Evolutionary conservation across 2,113 vertebrate genomes (phyloP), one percentile per base, ranked within the genome.

Genomic region (Mola mola): DNA sequence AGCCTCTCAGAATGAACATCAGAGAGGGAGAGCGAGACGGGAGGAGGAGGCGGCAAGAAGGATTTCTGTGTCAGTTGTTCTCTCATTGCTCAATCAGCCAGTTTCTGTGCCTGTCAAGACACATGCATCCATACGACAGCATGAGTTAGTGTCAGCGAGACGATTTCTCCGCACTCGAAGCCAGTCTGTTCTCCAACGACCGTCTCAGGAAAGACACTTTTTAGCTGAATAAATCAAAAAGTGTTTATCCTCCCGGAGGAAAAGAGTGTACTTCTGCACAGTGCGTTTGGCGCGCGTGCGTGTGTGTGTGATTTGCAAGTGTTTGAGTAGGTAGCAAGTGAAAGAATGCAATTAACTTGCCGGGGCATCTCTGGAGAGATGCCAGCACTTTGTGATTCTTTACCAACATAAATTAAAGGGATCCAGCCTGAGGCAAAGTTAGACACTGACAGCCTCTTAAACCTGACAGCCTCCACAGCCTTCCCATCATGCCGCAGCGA

Each of bases 281-380:
- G 58, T 57, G 29, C 71, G 19, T 64, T 37, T 56, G 21, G 17
- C 17, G 2, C 10, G 34, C 8, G 33, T 33, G 48, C 37, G 28
- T 40, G 15, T 41, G 17, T 38, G n/a, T 43, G 17, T 25, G n/a
- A n/a, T n/a, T n/a, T n/a, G n/a, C n/a, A n/a, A n/a, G 4, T 47
- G 19, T 63, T 53, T 71, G 52, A 78, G 49, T 68, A 20, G 62
- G 66, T 83, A 85, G 84, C 82, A 81, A 89, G 84, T 88, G 74
- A 72, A 83, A 84, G 84, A 90, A 89, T 78, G 86, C 81, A 89
- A 90, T 91, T 89, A 90, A 86, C 79, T 86, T 74, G 66, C 81
- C 46, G 10, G 58, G 55, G 76, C 59, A 63, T 90, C 90, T 89
- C 84, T 51, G 43, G 86, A 91, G 90, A 83, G 64, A 73, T 25